These are phyloP conservation scores for Agrotis ipsilon DNA, from an alignment of 2,888 invertebrate genomes.

Conservation along the genomic window DNA sequence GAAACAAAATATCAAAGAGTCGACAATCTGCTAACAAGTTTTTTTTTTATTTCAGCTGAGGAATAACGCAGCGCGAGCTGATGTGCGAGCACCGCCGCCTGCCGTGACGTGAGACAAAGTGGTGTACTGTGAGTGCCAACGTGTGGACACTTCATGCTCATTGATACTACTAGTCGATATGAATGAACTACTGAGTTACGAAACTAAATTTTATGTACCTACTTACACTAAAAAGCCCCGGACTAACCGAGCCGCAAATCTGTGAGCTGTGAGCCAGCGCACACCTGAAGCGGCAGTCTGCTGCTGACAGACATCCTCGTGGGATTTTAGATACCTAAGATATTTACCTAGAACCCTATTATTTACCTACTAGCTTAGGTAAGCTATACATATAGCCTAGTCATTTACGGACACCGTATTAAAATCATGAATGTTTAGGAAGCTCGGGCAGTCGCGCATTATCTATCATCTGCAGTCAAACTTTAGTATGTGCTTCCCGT, in stretches of 20 bases:
- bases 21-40: constrained; percentile 6
- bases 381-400: constrained; percentile 16
- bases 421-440: background rate
- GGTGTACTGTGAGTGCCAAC: constrained; percentile 1
- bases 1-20: background rate
- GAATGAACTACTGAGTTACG: constrained; percentile 20
- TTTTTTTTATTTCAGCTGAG: constrained; percentile 37
- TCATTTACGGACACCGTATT: background rate
- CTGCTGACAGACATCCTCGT: background rate
- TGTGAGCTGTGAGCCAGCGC: background rate
- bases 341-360: background rate
- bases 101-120: background rate
- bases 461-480: background rate
- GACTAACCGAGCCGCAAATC: background rate
- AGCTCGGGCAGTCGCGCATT: background rate
- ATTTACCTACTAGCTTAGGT: constrained; percentile 21
- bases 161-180: constrained; percentile 20
- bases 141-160: constrained; percentile 20
- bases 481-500: background rate
- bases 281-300: background rate
- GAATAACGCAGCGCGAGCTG: constrained; percentile 24
- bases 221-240: constrained; percentile 4
- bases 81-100: background rate
- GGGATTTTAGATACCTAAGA: background rate
- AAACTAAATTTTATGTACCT: constrained; percentile 34